phyloP scores from a whole-genome alignment of 2,113 vertebrate species.

The Dissostichus mawsoni region DNA sequence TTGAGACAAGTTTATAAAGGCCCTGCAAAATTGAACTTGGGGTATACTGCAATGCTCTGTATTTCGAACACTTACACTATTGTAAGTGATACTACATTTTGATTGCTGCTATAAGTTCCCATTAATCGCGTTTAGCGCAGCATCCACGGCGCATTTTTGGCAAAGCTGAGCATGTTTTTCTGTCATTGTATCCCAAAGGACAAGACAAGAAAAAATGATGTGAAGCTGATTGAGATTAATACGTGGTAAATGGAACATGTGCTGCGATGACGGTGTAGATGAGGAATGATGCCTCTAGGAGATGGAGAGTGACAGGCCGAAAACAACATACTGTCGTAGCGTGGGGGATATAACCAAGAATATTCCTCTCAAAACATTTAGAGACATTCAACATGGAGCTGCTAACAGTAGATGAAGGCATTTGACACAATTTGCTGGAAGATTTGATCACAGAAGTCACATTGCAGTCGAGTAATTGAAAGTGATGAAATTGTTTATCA shows the following conservation, averaged over 20 bases:
- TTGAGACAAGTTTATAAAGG: constrained; percentile 67
- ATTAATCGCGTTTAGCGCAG: constrained; percentile 13
- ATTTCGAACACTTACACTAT: constrained; percentile 19
- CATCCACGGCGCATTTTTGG: constrained; percentile 32
- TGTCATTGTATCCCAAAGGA: constrained; percentile 49
- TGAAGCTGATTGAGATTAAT: constrained; percentile 71
- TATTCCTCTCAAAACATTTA: constrained; percentile 48
- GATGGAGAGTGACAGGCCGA: constrained; percentile 65
- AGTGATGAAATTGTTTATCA: constrained; percentile 55
- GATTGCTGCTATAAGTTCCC: constrained; percentile 39
- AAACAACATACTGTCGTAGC: constrained; percentile 49
- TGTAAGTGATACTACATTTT: constrained; percentile 26
- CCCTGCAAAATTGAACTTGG: constrained; percentile 34
- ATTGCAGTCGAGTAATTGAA: constrained; percentile 46
- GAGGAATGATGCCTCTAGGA: constrained; percentile 65
- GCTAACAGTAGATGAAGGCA: constrained; percentile 6
- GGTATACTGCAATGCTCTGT: constrained; percentile 13
- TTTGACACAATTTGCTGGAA: constrained; percentile 57
- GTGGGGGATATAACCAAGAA: constrained; percentile 47
- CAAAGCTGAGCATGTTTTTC: constrained; percentile 50
- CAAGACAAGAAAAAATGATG: constrained; percentile 47
- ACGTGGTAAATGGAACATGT: constrained; percentile 73
- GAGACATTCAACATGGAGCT: constrained; percentile 7
- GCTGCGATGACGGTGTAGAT: constrained; percentile 61
- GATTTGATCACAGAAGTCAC: constrained; percentile 44